Conservation (phyloP, 1,140 invertebrate genomes). For the Bemisia tabaci region DNA sequence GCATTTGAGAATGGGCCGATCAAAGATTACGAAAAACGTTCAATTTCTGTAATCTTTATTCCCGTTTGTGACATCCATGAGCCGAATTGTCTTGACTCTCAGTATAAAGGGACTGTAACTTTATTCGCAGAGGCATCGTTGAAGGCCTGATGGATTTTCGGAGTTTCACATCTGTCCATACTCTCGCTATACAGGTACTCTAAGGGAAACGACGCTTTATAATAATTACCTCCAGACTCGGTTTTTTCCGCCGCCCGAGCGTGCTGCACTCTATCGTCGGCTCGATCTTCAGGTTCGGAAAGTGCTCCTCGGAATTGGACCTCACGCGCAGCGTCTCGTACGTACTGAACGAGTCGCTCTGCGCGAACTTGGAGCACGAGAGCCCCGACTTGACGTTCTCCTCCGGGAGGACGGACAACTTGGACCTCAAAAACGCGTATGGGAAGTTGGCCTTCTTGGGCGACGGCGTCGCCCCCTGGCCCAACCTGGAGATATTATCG, state of each 20-base stretch:
- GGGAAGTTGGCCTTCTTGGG: constrained; percentile 48
- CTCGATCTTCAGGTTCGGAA: constrained; percentile 30
- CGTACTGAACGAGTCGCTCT: constrained; percentile 2
- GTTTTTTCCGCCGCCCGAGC: constrained; percentile 29
- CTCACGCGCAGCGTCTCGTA: constrained; percentile 31
- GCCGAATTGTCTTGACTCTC: no score
- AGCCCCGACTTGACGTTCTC: constrained; percentile 35
- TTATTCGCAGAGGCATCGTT: no score
- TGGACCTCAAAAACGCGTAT: constrained; percentile 60
- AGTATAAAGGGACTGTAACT: no score
- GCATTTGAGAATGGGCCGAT: no score
- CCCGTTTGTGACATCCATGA: no score
- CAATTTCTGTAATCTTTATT: no score
- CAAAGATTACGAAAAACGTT: no score
- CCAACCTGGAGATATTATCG: constrained; percentile 42
- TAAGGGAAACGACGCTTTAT: no score
- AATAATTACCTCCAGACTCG: constrained; percentile 22
- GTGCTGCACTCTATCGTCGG: constrained; percentile 28
- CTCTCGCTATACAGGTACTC: no score
- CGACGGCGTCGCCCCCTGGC: constrained; percentile 22
- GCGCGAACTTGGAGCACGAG: not conserved
- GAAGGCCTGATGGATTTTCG: no score
- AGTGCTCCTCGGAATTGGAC: constrained; percentile 35
- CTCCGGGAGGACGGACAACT: constrained; percentile 56
- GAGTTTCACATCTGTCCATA: no score